phyloP scores from a whole-genome alignment of 2,888 invertebrate genomes.

The Habrosyne pyritoides region DNA sequence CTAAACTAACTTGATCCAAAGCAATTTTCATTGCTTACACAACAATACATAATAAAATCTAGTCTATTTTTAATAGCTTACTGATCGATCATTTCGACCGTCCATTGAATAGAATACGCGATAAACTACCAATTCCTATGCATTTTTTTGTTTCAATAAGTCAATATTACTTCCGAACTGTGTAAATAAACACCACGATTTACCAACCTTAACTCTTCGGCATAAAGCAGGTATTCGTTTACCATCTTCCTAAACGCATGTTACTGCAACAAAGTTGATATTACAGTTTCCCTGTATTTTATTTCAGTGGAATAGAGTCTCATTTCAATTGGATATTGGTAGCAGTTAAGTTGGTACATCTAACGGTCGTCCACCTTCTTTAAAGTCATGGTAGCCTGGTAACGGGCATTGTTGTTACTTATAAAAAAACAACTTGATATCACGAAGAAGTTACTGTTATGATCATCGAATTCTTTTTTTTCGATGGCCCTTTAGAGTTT shows the following conservation, averaged over 20 bases:
- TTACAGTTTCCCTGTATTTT: not conserved
- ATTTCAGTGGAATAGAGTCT: not conserved
- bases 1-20: not conserved
- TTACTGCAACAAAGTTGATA: not conserved
- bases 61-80: not conserved
- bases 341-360: conserved; percentile 19
- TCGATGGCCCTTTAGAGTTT: not conserved
- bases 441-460: conserved; percentile 14
- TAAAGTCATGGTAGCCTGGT: conserved; percentile 62
- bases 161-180: not conserved
- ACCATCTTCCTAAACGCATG: not conserved
- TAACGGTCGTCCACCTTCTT: conserved; percentile 67
- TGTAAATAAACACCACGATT: not conserved
- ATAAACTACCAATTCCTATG: not conserved
- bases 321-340: not conserved
- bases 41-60: not conserved
- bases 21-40: not conserved
- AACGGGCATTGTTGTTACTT: conserved; percentile 53
- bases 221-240: conserved; percentile 5
- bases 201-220: not conserved
- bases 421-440: conserved; percentile 44
- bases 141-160: not conserved
- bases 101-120: not conserved
- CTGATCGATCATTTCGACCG: not conserved
- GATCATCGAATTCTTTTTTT: not conserved